phyloP scores from a whole-genome alignment of 1,140 invertebrate species.

The Leptoteleia sp. region DNA sequence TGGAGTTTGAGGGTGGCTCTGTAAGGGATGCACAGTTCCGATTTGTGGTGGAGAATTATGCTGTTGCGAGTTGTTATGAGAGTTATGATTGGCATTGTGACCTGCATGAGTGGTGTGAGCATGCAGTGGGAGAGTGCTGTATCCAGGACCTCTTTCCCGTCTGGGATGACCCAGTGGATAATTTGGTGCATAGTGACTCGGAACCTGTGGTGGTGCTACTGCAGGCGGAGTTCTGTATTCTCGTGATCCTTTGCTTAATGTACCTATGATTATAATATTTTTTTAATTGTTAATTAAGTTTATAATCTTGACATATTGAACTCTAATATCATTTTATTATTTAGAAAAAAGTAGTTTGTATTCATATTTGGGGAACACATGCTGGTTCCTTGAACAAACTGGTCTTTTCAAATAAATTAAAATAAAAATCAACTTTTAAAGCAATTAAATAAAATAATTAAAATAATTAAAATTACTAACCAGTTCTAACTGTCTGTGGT shows the following conservation, averaged over 20 bases:
- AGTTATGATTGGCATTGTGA: conserved; percentile 77
- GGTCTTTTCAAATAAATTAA: too few species aligned
- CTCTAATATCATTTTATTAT: too few species aligned
- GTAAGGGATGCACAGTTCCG: conserved; percentile 81
- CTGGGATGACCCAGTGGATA: conserved; percentile 92
- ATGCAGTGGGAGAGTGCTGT: conserved; percentile 88
- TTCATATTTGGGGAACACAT: too few species aligned
- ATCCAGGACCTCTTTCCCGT: conserved; percentile 89
- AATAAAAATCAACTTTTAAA: too few species aligned
- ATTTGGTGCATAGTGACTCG: conserved; percentile 96
- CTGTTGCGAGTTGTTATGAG: conserved; percentile 78
- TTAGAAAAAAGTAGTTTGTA: too few species aligned
- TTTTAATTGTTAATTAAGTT: too few species aligned
- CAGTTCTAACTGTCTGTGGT: conserved; percentile 89
- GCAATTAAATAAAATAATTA: too few species aligned
- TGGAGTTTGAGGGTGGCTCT: conserved; percentile 85
- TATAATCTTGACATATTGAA: too few species aligned
- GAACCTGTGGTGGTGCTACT: conserved; percentile 96
- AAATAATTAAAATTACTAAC: too few species aligned
- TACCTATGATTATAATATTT: conserved; percentile 11
- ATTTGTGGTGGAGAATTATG: conserved; percentile 83
- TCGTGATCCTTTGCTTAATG: conserved; percentile 86
- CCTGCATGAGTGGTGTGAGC: conserved; percentile 73
- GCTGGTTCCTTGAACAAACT: too few species aligned
- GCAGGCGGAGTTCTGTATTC: conserved; percentile 96